Conservation (phyloP, 2,888 invertebrate genomes). For the Glomeris marginata region DNA sequence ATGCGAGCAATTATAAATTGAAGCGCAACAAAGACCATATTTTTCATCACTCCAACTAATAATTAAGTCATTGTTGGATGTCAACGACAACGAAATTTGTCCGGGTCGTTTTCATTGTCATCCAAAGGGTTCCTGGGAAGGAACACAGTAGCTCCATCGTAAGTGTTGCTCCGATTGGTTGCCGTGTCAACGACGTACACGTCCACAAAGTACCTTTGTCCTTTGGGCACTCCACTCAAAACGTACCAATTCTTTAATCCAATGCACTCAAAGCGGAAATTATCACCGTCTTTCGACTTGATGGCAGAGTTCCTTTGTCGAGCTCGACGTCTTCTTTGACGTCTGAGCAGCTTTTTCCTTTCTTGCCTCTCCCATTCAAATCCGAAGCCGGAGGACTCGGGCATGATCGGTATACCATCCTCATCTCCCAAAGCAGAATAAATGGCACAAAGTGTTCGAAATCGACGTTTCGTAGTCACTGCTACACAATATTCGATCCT, state of each 20-base stretch:
- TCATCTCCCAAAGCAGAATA: conserved; percentile 28
- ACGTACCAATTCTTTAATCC: conserved; percentile 37
- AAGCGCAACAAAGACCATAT: too few relatives aligned
- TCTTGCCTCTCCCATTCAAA: conserved; percentile 22
- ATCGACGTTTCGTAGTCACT: conserved; percentile 33
- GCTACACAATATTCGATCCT: conserved; percentile 36
- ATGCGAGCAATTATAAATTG: too few relatives aligned
- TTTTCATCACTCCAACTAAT: too few relatives aligned
- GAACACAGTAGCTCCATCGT: conserved; percentile 30
- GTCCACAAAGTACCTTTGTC: conserved; percentile 38
- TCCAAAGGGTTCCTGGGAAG: not conserved
- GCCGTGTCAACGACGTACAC: conserved; percentile 38
- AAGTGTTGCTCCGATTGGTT: conserved; percentile 38
- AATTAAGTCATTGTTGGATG: too few relatives aligned
- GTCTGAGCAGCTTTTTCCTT: conserved; percentile 4
- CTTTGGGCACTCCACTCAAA: conserved; percentile 33
- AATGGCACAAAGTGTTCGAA: conserved; percentile 37
- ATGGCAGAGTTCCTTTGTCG: not conserved
- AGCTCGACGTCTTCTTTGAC: not conserved
- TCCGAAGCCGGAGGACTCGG: conserved; percentile 24
- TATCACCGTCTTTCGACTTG: conserved; percentile 12
- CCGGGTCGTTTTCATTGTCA: too few relatives aligned
- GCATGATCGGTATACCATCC: conserved; percentile 17
- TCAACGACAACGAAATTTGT: too few relatives aligned
- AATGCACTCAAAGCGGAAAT: conserved; percentile 34